Conservation (phyloP, 2,888 invertebrate species). For the Saturnia pavonia region DNA sequence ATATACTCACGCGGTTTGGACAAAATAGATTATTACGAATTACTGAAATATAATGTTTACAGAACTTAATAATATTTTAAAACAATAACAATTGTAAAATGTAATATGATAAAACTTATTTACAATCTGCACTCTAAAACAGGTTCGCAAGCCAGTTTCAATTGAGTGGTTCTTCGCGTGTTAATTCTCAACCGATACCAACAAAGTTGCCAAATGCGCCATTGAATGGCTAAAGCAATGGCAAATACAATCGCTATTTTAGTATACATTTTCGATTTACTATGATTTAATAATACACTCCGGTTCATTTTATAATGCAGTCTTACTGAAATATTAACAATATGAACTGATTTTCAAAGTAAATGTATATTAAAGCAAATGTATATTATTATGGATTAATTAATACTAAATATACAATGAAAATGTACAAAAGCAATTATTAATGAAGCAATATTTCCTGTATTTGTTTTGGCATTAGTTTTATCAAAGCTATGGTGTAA, state of each 20-base stretch:
- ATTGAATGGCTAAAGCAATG: background rate
- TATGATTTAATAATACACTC: background rate
- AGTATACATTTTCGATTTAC: background rate
- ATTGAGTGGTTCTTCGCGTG: background rate
- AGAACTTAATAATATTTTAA: too few species aligned
- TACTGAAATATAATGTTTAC: too few species aligned
- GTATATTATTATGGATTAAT: too few species aligned
- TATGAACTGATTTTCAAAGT: background rate
- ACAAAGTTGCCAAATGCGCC: conserved; percentile 9
- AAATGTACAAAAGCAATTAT: background rate
- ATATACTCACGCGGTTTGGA: too few species aligned
- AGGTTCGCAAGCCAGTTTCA: background rate
- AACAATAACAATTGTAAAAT: too few species aligned
- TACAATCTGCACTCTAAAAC: background rate
- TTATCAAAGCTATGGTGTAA: conserved; percentile 12
- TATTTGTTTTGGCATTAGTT: conserved; percentile 19
- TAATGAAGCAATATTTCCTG: conserved; percentile 16
- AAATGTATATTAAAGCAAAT: conserved; percentile 5
- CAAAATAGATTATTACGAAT: too few species aligned
- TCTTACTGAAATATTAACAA: background rate
- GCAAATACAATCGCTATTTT: background rate
- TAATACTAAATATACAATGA: background rate
- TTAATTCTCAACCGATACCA: background rate
- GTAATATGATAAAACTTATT: background rate
- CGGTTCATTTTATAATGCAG: background rate